phyloP scores from a whole-genome alignment of 1,140 invertebrate genomes.

The Achatina immaculata region DNA sequence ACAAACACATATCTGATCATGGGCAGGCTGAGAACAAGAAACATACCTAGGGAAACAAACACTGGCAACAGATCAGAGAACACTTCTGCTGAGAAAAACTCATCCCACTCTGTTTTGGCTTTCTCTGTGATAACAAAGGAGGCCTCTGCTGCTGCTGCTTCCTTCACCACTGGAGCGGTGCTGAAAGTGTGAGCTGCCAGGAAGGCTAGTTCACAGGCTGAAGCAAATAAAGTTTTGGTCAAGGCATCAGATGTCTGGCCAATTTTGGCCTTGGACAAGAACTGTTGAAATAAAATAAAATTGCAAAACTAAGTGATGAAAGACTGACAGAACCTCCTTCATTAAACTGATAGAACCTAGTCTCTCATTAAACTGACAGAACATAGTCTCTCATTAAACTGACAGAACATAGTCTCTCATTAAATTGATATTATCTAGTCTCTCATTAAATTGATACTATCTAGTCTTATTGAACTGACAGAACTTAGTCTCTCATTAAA shows the following conservation, averaged over 20 bases:
- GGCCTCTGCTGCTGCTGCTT: background rate
- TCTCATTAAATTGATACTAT: no score
- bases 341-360: no score
- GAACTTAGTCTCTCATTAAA: no score
- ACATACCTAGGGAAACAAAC: slow-evolving; percentile 48
- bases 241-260: background rate
- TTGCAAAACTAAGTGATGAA: background rate
- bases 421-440: no score
- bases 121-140: slow-evolving; percentile 13
- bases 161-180: background rate
- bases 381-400: no score
- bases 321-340: no score
- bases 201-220: slow-evolving; percentile 4
- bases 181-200: slow-evolving; percentile 6
- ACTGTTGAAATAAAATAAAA: background rate
- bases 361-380: no score
- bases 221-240: background rate
- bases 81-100: slow-evolving; percentile 68
- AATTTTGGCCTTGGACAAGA: background rate
- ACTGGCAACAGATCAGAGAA: slow-evolving; percentile 61
- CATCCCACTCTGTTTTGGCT: slow-evolving; percentile 45
- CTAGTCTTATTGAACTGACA: no score
- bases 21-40: no score
- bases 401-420: no score
- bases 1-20: no score